Evolutionary conservation across 2,113 vertebrate species (phyloP).

Genomic region (Cranoglanis bouderius): DNA sequence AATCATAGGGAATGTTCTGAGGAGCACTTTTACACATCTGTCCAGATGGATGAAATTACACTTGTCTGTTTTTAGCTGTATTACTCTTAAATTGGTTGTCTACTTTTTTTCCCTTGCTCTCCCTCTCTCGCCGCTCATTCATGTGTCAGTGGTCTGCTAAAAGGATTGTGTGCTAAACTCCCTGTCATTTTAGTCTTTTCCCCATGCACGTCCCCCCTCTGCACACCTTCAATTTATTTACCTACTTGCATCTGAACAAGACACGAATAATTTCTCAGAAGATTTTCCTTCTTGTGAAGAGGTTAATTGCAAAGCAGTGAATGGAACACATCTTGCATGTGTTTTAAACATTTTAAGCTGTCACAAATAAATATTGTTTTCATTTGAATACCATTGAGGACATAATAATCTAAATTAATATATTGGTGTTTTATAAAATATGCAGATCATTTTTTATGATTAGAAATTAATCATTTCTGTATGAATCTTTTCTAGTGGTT

Average conservation of each 20-base stretch:
- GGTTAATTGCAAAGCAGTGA: constrained; percentile 20
- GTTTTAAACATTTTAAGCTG: not conserved
- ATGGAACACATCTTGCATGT: not conserved
- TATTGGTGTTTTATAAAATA: not conserved
- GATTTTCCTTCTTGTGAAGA: not conserved
- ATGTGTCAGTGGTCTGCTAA: constrained; percentile 79
- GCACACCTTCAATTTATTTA: constrained; percentile 62
- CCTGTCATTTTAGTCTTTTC: constrained; percentile 74
- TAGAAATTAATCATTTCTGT: not conserved
- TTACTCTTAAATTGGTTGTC: constrained; percentile 83
- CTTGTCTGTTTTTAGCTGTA: constrained; percentile 85
- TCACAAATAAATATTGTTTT: constrained; percentile 9
- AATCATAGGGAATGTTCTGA: constrained; percentile 80
- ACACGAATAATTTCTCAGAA: constrained; percentile 25
- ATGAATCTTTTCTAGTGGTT: not conserved
- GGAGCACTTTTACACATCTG: constrained; percentile 81
- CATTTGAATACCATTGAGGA: not conserved
- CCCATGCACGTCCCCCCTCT: constrained; percentile 59
- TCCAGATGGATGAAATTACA: constrained; percentile 85
- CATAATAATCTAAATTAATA: not conserved
- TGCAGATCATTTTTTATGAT: not conserved
- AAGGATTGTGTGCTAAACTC: constrained; percentile 77
- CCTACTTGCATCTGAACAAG: constrained; percentile 59
- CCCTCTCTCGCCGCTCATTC: constrained; percentile 61
- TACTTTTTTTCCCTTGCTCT: constrained; percentile 61